phyloP scores from a whole-genome alignment of 2,113 vertebrate species.

The Vanacampus margaritifer region DNA sequence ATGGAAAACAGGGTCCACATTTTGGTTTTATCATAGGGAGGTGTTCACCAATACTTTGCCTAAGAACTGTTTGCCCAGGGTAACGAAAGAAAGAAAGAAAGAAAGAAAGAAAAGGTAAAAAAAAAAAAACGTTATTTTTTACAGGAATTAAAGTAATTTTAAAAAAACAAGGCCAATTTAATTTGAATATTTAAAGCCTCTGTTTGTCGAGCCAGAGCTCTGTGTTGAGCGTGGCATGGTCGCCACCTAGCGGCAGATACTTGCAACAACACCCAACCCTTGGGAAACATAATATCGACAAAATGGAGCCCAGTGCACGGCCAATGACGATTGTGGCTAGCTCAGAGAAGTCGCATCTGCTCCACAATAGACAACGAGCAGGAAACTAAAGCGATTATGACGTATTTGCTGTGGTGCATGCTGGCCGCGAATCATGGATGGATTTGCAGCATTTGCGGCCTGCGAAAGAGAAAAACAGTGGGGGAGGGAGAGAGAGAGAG shows the following conservation, averaged over 20 bases:
- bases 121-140: too few species aligned
- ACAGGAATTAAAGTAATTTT: too few species aligned
- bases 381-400: background rate
- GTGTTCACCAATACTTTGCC: too few species aligned
- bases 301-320: constrained; percentile 69
- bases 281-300: constrained; percentile 47
- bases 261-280: background rate
- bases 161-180: background rate
- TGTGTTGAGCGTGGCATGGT: background rate
- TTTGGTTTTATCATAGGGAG: too few species aligned
- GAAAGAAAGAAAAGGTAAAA: too few species aligned
- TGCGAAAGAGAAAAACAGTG: background rate
- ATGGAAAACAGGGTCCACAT: too few species aligned
- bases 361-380: background rate
- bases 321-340: constrained; percentile 62
- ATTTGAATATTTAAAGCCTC: background rate
- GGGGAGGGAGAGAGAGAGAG: too few species aligned
- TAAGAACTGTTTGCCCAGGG: too few species aligned
- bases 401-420: background rate
- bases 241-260: constrained; percentile 45
- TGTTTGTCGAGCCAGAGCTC: background rate
- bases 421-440: background rate
- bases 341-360: constrained; percentile 37
- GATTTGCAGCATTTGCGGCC: background rate
- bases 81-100: too few species aligned